These are phyloP conservation scores for Cheilosia urbana DNA, from an alignment of 2,888 invertebrate species.

Conservation along the genomic window DNA sequence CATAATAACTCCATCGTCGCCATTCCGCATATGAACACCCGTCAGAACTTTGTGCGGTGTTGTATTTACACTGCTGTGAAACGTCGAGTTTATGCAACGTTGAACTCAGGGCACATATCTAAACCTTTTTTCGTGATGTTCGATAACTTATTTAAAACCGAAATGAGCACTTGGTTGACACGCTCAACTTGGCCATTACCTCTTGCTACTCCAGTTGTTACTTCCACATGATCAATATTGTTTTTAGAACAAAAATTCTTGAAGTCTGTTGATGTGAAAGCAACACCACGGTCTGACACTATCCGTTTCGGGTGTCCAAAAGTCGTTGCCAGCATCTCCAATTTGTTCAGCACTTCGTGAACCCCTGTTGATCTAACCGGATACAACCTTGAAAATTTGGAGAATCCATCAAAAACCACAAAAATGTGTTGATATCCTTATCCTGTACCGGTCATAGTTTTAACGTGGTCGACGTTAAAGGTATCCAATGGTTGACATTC, in stretches of 20 bases:
- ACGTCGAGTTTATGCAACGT: neutral
- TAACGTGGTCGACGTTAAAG: too few species aligned
- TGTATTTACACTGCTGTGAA: too few species aligned
- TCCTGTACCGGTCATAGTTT: neutral
- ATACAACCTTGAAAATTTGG: neutral
- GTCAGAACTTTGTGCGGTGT: too few species aligned
- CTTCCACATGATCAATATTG: neutral
- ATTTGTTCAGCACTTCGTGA: too few species aligned
- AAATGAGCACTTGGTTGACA: neutral
- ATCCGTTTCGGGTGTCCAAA: too few species aligned
- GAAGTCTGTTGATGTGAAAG: slow-evolving; percentile 7
- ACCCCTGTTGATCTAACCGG: neutral
- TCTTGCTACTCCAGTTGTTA: neutral
- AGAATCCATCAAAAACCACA: slow-evolving; percentile 18
- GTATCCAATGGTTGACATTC: slow-evolving; percentile 6
- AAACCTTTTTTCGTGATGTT: slow-evolving; percentile 13
- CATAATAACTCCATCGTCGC: too few species aligned
- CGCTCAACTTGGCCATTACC: neutral
- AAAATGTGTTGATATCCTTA: slow-evolving; percentile 7
- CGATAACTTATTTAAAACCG: neutral
- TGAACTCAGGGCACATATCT: neutral
- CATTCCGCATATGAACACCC: too few species aligned
- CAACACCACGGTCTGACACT: too few species aligned
- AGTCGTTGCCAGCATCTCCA: too few species aligned
- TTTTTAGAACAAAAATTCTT: neutral